Evolutionary conservation across 2,888 invertebrate species (phyloP), one percentile per base, ranked within the genome.

Genomic region (Glaucopsyche alexis): DNA sequence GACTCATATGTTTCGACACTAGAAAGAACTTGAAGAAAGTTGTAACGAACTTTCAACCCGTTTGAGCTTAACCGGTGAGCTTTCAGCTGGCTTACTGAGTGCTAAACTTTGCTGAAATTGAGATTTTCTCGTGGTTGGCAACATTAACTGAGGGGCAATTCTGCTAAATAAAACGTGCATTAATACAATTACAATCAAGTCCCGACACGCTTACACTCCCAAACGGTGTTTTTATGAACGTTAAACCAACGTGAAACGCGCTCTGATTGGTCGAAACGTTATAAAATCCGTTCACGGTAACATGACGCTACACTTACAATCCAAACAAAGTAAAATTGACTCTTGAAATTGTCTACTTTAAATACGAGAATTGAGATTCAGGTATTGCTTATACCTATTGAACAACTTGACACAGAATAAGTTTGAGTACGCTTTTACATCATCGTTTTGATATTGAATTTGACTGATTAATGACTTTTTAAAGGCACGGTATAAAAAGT

Each of bases 1-100:
- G 19, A 29, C 69, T 69, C 69, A 69, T 69, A 69, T 69, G 69
- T 47, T 49, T 19, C 67, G 67, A 69, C 29, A 69, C 69, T 69
- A 69, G 45, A 69, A 69, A 47, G 47, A 69, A 47, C 47, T 69
- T 29, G 16, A 47, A 66, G 66, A 66, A 66, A 69, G 47, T 69
- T 69, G 45, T 49, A 45, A 69, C 69, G 47, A 67, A 69, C 19
- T 69, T 49, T 69, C 47, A 47, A 67, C 16, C 45, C 67, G 47
- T 67, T 67, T 47, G 69, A 69, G 69, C 45, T 69, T 69, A 69
- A 69, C 69, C 47, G 69, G 14, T 13, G 42, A 47, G 69, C 69
- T 69, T 69, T 69, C 45, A 69, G 69, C 47, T 45, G n/a, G 42
- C 67, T 67, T 42, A 67, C 67, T 16, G 47, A 47, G 29, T 29